phyloP scores from a whole-genome alignment of 2,113 vertebrate genomes.

The Rhynchomys soricoides region DNA sequence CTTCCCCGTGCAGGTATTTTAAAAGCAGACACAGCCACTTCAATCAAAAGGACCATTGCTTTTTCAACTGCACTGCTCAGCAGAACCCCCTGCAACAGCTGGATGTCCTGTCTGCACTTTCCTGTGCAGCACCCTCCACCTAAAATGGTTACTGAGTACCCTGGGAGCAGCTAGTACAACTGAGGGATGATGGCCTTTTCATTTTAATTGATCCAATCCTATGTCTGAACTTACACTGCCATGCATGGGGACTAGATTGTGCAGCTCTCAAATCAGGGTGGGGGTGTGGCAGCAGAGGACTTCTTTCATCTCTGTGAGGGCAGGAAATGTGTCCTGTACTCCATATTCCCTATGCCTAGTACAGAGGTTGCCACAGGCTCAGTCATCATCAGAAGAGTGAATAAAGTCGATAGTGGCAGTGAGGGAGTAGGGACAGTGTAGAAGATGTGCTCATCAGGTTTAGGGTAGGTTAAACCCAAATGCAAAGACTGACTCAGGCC shows the following conservation, averaged over 20 bases:
- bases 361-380: not conserved
- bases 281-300: not conserved
- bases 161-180: not conserved
- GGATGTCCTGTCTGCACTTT: not conserved
- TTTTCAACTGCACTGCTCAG: not conserved
- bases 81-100: not conserved
- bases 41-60: not conserved
- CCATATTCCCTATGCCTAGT: not conserved
- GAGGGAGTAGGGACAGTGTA: not conserved
- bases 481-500: not conserved
- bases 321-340: not conserved
- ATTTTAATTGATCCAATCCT: slow-evolving; percentile 29
- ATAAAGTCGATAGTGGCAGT: not conserved
- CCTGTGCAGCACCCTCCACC: not conserved
- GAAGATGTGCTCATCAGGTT: not conserved
- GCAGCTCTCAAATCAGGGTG: not conserved
- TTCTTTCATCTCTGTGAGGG: not conserved
- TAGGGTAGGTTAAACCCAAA: not conserved
- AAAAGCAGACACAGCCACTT: not conserved
- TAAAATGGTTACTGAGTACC: not conserved
- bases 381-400: not conserved
- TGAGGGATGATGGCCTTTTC: not conserved
- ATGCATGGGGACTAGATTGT: not conserved
- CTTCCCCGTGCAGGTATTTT: no score
- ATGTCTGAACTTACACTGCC: not conserved